Base-by-base conservation (phyloP, 2,797 vertebrate genomes). In the Glossophaga mutica region DNA sequence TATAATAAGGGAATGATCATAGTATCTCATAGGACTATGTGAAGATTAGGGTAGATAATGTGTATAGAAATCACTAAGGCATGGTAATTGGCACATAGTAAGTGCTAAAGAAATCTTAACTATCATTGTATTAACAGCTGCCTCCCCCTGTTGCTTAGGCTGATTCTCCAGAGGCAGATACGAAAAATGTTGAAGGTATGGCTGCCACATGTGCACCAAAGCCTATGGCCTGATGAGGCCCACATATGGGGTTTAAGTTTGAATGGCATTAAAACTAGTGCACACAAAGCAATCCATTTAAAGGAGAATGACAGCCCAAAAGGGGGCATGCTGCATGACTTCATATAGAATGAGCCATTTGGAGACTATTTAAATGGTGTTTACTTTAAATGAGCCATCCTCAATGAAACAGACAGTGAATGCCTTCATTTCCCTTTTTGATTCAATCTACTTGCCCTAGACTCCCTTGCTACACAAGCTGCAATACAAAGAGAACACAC, bases 321-420 rank as follows among this genome's bases (percentile, higher is more conserved):
- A 97, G 94, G 88, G 90, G 95, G 78, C 90, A 97, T 90, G 76
- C 78, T 78, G 88, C 87, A 95, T 97, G 96, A 96, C 95, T 97
- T 97, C 96, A 97, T 77, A 95, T 67, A 95, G 90, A 94, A 97
- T 34, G 83, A 94, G 42, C 95, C 94, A 96, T 98, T 98, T 97
- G 97, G 95, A 98, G 94, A 89, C 96, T 90, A 97, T 97, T 98
- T 97, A 94, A 98, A 96, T 82, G 79, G 82, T 94, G 95, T 97
- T 97, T 97, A 93, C 94, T 96, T 96, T 97, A 94, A 96, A 97
- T 91, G 96, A 96, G 95, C 95, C 97, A 96, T 95, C 88, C 92
- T 91, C 26, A 1, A 95, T 94, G 85, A 95, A 97, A 94, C 1
- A 74, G 96, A 92, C 85, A 96, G 94, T 77, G 77, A 96, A 94